Conservation (phyloP, 2,888 invertebrate genomes). For the Ischnura elegans region DNA sequence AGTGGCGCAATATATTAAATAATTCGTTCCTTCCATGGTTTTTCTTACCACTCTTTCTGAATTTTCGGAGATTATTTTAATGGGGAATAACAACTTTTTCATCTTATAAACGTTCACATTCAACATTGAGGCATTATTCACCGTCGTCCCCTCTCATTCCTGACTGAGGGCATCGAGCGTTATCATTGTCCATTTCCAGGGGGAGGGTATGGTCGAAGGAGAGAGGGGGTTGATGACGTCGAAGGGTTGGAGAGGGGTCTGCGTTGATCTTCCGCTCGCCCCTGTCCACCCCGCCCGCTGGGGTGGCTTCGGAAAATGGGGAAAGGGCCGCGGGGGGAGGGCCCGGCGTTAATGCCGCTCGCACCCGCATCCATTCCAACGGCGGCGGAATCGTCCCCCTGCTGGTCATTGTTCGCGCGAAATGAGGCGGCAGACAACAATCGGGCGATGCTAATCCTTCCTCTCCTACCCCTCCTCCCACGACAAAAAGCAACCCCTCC, state of each 20-base stretch:
- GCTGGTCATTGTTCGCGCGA: conserved; percentile 66
- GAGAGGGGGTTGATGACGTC: not conserved
- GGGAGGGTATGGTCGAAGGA: not conserved
- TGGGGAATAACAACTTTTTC: not conserved
- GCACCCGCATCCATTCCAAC: conserved; percentile 58
- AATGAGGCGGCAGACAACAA: conserved; percentile 67
- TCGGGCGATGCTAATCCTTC: conserved; percentile 58
- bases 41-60: too few species aligned
- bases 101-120: not conserved
- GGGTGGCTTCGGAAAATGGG: not conserved
- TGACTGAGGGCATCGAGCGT: not conserved
- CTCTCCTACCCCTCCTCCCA: not conserved
- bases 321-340: not conserved
- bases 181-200: not conserved
- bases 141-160: not conserved
- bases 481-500: not conserved
- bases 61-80: too few species aligned
- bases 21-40: too few species aligned
- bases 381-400: conserved; percentile 55
- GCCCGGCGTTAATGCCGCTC: conserved; percentile 55
- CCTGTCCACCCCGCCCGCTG: conserved; percentile 3
- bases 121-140: not conserved
- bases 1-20: too few species aligned
- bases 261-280: conserved; percentile 33
- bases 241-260: not conserved